Conservation (phyloP, 1,140 invertebrate species). For the Popillia japonica region DNA sequence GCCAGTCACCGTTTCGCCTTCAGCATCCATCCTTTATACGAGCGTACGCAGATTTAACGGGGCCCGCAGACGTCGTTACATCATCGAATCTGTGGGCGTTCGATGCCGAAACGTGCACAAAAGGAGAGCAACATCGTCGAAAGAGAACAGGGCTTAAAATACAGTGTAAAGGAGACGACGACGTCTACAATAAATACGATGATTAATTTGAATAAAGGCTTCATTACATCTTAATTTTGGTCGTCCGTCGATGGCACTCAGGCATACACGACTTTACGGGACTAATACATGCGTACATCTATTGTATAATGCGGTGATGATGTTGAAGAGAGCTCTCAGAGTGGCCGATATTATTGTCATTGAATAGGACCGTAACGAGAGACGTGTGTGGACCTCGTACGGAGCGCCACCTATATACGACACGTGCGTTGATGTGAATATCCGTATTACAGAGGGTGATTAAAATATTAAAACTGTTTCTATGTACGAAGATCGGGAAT, state of each 20-base stretch:
- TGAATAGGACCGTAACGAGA: background rate
- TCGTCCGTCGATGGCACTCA: background rate
- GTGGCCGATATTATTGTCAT: background rate
- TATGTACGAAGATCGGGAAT: too few relatives aligned
- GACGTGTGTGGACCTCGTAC: background rate
- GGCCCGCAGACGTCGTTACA: background rate
- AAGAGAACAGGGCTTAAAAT: background rate
- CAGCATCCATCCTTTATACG: background rate
- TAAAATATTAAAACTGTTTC: too few relatives aligned
- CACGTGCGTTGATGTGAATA: background rate
- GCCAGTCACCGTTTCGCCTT: background rate
- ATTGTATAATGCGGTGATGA: too few relatives aligned
- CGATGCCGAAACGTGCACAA: background rate
- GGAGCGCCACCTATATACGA: background rate
- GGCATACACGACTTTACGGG: too few relatives aligned
- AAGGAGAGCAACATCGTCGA: background rate
- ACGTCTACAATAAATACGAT: background rate
- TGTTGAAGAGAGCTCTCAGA: too few relatives aligned
- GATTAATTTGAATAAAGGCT: constrained; percentile 11
- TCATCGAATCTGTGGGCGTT: background rate
- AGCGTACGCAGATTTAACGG: background rate
- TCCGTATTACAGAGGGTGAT: too few relatives aligned
- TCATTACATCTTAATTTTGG: background rate
- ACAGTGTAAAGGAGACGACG: too few relatives aligned
- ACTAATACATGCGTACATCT: too few relatives aligned